Evolutionary conservation across 2,113 vertebrate species (phyloP), one percentile per base, ranked within the genome.

Genomic region (Centropristis striata): DNA sequence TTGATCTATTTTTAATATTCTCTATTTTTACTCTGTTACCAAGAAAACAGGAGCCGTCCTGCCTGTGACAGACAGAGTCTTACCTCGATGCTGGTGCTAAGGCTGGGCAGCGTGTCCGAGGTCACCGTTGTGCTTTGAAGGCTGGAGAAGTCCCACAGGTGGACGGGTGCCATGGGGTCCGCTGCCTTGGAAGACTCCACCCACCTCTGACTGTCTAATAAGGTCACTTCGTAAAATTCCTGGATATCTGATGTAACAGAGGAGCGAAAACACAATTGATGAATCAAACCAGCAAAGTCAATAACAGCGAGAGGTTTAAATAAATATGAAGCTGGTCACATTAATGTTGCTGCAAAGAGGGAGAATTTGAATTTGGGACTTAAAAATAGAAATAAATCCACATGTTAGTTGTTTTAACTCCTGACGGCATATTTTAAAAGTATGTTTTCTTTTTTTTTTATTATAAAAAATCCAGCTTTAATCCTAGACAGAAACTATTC

Each of bases 191-290:
- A 89, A 57, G 89, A 92, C 91, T 97, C 97, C 84, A 78, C 82
- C 88, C 96, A 97, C 95, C 95, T 96, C 91, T 97, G 97, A 92
- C 96, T 97, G 93, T 99, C 97, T 93, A 96, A 85, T 96, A 99
- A 98, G 96, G 97, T 97, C 96, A 99, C 97, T 98, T 99, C 98
- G 90, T 99, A 99, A 93, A 99, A 99, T 93, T 99, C 98, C 95
- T 99, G 98, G 95, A 99, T 99, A 94, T 99, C 98, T 99, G 92
- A 4, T 1, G 18, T 0, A 5, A 70, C 46, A 78, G 13, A 23
- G 2, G 46, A 15, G 5, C 1, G 67, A 28, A 71, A 0, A 11
- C 10, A 18, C n/a, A n/a, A n/a, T n/a, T n/a, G n/a, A n/a, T n/a
- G n/a, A n/a, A n/a, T n/a, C n/a, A n/a, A n/a, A n/a, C n/a, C n/a